Base-by-base conservation (phyloP, 2,797 vertebrate species). In the Vespertilio murinus region DNA sequence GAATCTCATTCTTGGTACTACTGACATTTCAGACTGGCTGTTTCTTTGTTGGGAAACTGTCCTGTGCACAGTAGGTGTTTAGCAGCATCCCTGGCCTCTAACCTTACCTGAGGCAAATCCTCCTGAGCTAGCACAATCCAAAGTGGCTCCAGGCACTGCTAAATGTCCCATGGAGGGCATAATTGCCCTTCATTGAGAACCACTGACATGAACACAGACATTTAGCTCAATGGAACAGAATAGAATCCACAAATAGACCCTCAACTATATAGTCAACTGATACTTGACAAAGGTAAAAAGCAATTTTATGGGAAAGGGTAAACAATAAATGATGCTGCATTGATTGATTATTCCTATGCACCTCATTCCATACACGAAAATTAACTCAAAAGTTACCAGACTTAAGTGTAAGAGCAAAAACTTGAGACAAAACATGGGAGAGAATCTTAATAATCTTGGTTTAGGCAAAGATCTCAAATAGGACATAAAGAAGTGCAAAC, bases 261-360 rank as follows among this genome's bases (percentile, higher is more conserved):
- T 93, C 54, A 81, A 23, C 59, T 81, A 65, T 13, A 65, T 1
- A 65, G 12, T 70, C 79, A 91, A 49, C 8, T 86, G 59, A 38
- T 42, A 77, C 47, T n/a, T 91, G 25, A 42, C 75, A 91, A 77
- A 90, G 81, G 22, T 71, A 14, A 33, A 74, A 82, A 78, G 28
- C 17, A 94, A 89, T 61, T 94, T 25, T 86, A 61, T 42, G 9
- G n/a, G 11, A 92, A 90, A 92, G 8, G 42, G 42, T n/a, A 77
- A 56, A 88, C 28, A 82, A 61, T 74, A 81, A 45, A 77, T 65
- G 67, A 84, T 35, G 28, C 20, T 84, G 18, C 38, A 82, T 78
- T 78, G 28, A 85, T 22, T 69, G 25, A 38, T 82, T 83, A 86
- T 47, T 91, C 30, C n/a, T 40, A 69, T 17, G 16, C 18, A 73